Evolutionary conservation across 2,113 vertebrate genomes (phyloP).

Genomic region (Halcyon senegalensis): DNA sequence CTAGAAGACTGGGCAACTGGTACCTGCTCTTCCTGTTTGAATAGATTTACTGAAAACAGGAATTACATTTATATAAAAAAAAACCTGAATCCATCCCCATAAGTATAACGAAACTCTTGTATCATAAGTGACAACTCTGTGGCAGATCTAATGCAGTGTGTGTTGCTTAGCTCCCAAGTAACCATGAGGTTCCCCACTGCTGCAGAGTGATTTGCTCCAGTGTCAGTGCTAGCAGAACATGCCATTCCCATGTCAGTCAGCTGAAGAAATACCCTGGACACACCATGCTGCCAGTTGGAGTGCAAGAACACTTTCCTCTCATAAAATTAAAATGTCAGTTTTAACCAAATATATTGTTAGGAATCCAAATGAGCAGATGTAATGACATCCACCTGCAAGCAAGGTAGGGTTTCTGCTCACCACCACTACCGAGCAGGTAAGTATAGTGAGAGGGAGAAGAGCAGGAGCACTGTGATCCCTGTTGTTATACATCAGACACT

Average conservation of each 20-base stretch:
- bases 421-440: neutral
- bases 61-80: neutral
- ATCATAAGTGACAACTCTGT: neutral
- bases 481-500: neutral
- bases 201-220: neutral
- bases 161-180: neutral
- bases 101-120: neutral
- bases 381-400: neutral
- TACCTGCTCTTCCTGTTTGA: neutral
- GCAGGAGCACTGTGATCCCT: neutral
- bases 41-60: neutral
- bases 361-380: neutral
- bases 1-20: neutral
- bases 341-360: neutral
- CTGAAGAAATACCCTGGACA: neutral
- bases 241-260: neutral
- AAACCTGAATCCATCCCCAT: neutral
- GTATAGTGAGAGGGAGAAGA: neutral
- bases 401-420: neutral
- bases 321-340: neutral
- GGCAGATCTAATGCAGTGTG: neutral
- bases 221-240: neutral
- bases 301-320: neutral
- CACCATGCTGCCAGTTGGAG: neutral
- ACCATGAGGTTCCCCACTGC: neutral